A percentile compares a stretch with the other conserved stretches of the same genome.
Conservation (phyloP, 2,113 vertebrate species). For the Megalops atlanticus region DNA sequence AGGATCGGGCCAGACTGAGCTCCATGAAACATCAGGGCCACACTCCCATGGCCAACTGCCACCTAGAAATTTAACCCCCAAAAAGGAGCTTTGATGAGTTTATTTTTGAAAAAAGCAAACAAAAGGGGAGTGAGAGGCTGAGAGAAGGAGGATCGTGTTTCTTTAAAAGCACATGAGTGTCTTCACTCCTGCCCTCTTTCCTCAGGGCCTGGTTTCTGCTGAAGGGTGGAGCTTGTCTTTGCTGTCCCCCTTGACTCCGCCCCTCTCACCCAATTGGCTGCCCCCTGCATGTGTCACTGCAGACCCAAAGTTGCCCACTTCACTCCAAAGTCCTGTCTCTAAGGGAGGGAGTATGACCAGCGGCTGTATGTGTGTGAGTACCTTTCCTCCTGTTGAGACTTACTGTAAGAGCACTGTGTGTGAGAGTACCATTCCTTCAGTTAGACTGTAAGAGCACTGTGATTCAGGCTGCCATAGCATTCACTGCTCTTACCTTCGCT, state of each 20-base stretch:
- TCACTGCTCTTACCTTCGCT: neutral
- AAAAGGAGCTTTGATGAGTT: conserved; percentile 45
- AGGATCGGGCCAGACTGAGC: conserved; percentile 24
- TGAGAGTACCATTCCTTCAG: conserved; percentile 30
- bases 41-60: conserved; percentile 34
- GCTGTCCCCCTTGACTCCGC: conserved; percentile 18
- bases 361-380: conserved; percentile 60
- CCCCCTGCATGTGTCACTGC: conserved; percentile 45
- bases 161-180: conserved; percentile 59
- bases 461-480: neutral
- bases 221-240: conserved; percentile 32
- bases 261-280: conserved; percentile 49
- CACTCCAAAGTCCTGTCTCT: conserved; percentile 47
- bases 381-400: no score
- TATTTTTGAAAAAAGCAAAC: conserved; percentile 39
- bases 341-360: conserved; percentile 49
- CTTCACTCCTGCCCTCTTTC: conserved; percentile 43
- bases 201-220: conserved; percentile 45
- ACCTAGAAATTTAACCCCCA: conserved; percentile 33
- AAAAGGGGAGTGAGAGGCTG: conserved; percentile 20
- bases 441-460: conserved; percentile 15
- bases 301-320: conserved; percentile 58
- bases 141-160: conserved; percentile 59
- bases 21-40: conserved; percentile 19
- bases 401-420: no score